phyloP scores from a whole-genome alignment of 2,797 vertebrate species.

The Pseudocheirus occidentalis region DNA sequence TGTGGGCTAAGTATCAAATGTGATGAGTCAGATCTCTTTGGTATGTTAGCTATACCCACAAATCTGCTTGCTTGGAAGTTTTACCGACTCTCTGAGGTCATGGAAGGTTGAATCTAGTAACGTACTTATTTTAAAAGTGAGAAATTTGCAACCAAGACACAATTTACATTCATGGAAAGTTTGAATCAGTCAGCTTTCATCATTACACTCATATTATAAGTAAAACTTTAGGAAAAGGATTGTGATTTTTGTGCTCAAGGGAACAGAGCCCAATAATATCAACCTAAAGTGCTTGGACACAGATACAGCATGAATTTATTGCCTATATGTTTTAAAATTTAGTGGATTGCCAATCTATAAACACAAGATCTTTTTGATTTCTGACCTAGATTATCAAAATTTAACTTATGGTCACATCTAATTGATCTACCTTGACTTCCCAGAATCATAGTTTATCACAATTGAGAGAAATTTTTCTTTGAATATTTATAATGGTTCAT shows the following conservation, averaged over 20 bases:
- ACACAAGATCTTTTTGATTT: slow-evolving; percentile 9
- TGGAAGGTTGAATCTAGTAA: slow-evolving; percentile 43
- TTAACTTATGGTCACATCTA: slow-evolving; percentile 11
- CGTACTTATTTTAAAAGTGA: slow-evolving; percentile 63
- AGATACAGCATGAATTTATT: neutral
- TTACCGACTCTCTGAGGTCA: slow-evolving; percentile 10
- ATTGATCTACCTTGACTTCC: slow-evolving; percentile 16
- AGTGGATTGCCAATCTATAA: slow-evolving; percentile 9
- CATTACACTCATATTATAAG: slow-evolving; percentile 59
- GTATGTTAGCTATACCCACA: neutral
- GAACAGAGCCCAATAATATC: slow-evolving; percentile 63
- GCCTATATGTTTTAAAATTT: neutral
- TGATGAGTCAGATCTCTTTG: neutral
- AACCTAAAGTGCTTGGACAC: neutral
- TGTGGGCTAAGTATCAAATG: neutral
- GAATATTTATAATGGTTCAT: neutral
- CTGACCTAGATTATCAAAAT: slow-evolving; percentile 31
- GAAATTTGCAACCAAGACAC: slow-evolving; percentile 49
- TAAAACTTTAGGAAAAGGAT: slow-evolving; percentile 23
- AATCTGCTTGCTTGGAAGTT: slow-evolving; percentile 28
- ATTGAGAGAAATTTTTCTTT: slow-evolving; percentile 21
- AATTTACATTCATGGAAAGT: slow-evolving; percentile 17
- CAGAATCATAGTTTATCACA: neutral
- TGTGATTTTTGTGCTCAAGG: slow-evolving; percentile 69
- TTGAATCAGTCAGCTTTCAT: slow-evolving; percentile 54